Percentiles rank a stretch among this genome's conserved stretches.
Evolutionary conservation across 2,797 vertebrate species (phyloP).

Genomic region (Lophius americanus): DNA sequence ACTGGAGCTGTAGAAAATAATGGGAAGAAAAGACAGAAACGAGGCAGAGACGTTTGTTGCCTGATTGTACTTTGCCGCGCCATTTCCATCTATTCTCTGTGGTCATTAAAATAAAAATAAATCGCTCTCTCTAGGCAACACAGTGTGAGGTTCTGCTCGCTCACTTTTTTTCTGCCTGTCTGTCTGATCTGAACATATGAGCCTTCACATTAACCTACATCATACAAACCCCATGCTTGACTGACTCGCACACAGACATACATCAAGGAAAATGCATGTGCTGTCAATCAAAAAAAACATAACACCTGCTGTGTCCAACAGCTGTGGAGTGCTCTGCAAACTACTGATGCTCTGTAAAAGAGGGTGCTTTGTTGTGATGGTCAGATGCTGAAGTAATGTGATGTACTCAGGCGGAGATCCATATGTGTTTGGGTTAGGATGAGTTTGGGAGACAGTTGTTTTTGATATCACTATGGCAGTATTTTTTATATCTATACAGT

Average conservation of each 20-base stretch:
- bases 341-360: no score
- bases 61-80: conserved; percentile 3
- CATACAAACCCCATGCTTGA: conserved; percentile 21
- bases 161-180: conserved; percentile 4
- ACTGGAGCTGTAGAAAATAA: conserved; percentile 7
- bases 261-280: neutral
- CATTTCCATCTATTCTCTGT: conserved; percentile 20
- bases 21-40: conserved; percentile 7
- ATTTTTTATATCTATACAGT: neutral
- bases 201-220: conserved; percentile 13
- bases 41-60: neutral
- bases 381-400: conserved; percentile 2
- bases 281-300: neutral
- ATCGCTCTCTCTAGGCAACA: conserved; percentile 9
- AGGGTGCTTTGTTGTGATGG: conserved; percentile 5
- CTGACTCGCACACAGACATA: neutral
- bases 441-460: conserved; percentile 12
- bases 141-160: conserved; percentile 1
- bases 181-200: conserved; percentile 29
- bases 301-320: neutral
- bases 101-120: conserved; percentile 10
- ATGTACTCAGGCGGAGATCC: neutral
- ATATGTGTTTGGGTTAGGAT: conserved; percentile 15
- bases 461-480: conserved; percentile 4
- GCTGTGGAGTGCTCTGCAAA: conserved; percentile 1